phyloP scores from a whole-genome alignment of 1,140 invertebrate genomes.

The Drosophila kikkawai region DNA sequence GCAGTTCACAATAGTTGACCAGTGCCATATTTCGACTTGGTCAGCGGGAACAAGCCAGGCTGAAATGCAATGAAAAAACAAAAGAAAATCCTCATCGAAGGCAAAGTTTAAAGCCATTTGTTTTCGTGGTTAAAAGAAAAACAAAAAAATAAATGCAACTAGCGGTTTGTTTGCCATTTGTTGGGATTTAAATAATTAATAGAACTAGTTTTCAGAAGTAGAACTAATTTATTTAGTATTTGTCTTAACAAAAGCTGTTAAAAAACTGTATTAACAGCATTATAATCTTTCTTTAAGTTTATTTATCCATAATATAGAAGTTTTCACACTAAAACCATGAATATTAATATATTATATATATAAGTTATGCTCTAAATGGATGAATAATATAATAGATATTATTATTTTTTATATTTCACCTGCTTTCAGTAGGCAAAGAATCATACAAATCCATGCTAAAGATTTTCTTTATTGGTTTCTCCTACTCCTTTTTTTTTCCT shows the following conservation, averaged over 20 bases:
- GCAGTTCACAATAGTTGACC: constrained; percentile 73
- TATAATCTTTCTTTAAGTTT: neutral
- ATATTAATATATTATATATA: neutral
- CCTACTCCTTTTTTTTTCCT: neutral
- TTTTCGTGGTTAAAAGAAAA: constrained; percentile 9
- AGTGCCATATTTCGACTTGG: constrained; percentile 77
- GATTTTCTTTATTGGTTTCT: neutral
- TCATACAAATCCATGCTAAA: neutral
- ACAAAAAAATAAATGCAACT: constrained; percentile 16
- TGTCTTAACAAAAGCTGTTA: neutral
- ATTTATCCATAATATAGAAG: neutral
- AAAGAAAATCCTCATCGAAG: constrained; percentile 11
- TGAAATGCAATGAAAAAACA: neutral
- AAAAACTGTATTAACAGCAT: neutral
- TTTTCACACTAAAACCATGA: neutral
- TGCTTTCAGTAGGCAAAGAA: neutral
- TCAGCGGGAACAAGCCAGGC: constrained; percentile 54
- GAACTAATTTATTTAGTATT: neutral
- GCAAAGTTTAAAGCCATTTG: constrained; percentile 33
- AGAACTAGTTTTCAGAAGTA: neutral
- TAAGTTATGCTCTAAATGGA: neutral
- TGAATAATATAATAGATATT: neutral
- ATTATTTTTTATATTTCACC: neutral
- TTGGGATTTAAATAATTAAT: constrained; percentile 49
- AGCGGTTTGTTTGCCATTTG: constrained; percentile 36